These are phyloP conservation scores for Corbicula japonica DNA, from an alignment of 2,888 invertebrate genomes.

Conservation along the genomic window DNA sequence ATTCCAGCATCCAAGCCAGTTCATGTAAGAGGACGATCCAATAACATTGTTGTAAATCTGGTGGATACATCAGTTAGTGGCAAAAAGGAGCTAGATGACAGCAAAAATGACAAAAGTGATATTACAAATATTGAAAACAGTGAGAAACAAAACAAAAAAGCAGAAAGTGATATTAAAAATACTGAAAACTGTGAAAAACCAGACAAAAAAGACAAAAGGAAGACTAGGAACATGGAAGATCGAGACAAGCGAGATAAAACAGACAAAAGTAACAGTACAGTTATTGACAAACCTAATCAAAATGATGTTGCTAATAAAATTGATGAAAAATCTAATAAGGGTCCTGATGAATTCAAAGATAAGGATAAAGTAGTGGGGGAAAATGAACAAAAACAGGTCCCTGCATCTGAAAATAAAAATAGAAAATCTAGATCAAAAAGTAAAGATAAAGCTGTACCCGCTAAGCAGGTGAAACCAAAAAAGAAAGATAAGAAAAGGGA, in stretches of 20 bases:
- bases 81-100: too few species aligned
- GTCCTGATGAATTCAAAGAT: not conserved
- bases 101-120: constrained; percentile 6
- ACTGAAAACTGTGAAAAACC: too few species aligned
- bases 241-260: not conserved
- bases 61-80: too few species aligned
- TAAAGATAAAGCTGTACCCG: constrained; percentile 36
- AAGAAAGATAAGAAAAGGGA: constrained; percentile 32
- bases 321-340: constrained; percentile 20
- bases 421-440: constrained; percentile 44
- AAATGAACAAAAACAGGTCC: constrained; percentile 5
- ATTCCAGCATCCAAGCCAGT: constrained; percentile 22
- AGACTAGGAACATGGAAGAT: constrained; percentile 9
- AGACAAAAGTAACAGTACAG: constrained; percentile 2
- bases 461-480: constrained; percentile 20
- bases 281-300: constrained; percentile 10
- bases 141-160: not conserved
- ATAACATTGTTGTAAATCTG: constrained; percentile 42
- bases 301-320: constrained; percentile 21
- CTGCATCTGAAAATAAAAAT: constrained; percentile 15
- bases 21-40: constrained; percentile 11
- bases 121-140: constrained; percentile 5
- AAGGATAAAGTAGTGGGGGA: not conserved
- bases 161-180: not conserved
- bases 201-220: too few species aligned